Conservation (phyloP, 1,140 invertebrate genomes). For the Cataglyphis hispanica region DNA sequence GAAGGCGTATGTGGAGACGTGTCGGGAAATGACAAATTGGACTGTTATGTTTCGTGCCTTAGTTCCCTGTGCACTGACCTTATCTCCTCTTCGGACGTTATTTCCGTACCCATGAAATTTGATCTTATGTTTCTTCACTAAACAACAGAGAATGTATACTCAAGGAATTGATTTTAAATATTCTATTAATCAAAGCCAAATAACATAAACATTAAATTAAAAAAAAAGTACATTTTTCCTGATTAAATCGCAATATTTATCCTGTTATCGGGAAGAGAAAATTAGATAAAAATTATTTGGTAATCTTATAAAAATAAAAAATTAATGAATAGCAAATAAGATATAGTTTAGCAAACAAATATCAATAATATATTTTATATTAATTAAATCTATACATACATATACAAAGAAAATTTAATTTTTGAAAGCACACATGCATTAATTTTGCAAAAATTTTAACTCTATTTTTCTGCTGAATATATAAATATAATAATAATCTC, state of each 20-base stretch:
- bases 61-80: constrained; percentile 75
- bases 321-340: not conserved
- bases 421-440: too few species aligned
- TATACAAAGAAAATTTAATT: too few species aligned
- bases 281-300: not conserved
- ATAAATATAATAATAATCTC: not conserved
- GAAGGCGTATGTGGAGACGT: constrained; percentile 74
- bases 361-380: too few species aligned
- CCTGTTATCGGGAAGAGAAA: not conserved
- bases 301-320: not conserved
- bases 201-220: not conserved
- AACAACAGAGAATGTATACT: not conserved
- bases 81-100: constrained; percentile 80
- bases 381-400: too few species aligned
- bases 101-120: constrained; percentile 68
- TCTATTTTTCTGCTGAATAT: not conserved
- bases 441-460: not conserved
- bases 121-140: not conserved
- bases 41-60: constrained; percentile 64
- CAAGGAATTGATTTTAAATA: constrained; percentile 1
- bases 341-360: too few species aligned
- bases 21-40: constrained; percentile 75
- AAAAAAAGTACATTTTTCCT: not conserved
- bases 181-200: not conserved
- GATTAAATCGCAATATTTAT: not conserved